Conservation (phyloP, 2,888 invertebrate species). For the Cryptocephalus primarius region DNA sequence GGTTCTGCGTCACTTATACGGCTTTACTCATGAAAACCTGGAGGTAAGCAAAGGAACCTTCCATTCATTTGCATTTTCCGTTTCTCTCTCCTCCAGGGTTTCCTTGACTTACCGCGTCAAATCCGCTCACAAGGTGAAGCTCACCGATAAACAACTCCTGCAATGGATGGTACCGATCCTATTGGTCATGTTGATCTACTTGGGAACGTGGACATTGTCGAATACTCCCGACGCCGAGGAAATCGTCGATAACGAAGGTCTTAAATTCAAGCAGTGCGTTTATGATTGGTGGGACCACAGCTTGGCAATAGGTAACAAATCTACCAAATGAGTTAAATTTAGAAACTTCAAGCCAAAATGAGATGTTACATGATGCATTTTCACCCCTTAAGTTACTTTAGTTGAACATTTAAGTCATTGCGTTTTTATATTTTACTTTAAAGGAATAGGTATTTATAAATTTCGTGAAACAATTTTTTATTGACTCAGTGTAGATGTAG, state of each 20-base stretch:
- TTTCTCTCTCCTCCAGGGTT: slow-evolving; percentile 48
- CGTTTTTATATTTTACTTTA: too few relatives aligned
- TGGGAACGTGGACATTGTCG: slow-evolving; percentile 84
- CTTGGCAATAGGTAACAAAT: slow-evolving; percentile 62
- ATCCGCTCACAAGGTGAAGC: slow-evolving; percentile 83
- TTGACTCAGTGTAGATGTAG: too few relatives aligned
- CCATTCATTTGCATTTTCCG: too few relatives aligned
- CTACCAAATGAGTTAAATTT: too few relatives aligned
- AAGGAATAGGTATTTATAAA: too few relatives aligned
- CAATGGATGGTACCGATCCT: slow-evolving; percentile 90
- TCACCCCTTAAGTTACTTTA: too few relatives aligned
- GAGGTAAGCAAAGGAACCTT: slow-evolving; percentile 50
- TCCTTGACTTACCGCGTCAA: slow-evolving; percentile 88
- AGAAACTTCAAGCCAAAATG: too few relatives aligned
- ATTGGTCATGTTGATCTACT: slow-evolving; percentile 78
- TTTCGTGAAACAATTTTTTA: too few relatives aligned
- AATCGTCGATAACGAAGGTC: slow-evolving; percentile 61
- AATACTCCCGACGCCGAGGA: slow-evolving; percentile 74
- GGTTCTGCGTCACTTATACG: slow-evolving; percentile 87
- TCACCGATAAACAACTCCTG: slow-evolving; percentile 83
- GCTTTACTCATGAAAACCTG: slow-evolving; percentile 90
- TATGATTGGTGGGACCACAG: slow-evolving; percentile 95
- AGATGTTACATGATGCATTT: too few relatives aligned
- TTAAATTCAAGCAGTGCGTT: slow-evolving; percentile 81
- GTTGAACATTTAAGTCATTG: too few relatives aligned